These are phyloP conservation scores for Sebastes hopkinsi DNA, from an alignment of 2,797 vertebrate genomes.

Conservation along the genomic window DNA sequence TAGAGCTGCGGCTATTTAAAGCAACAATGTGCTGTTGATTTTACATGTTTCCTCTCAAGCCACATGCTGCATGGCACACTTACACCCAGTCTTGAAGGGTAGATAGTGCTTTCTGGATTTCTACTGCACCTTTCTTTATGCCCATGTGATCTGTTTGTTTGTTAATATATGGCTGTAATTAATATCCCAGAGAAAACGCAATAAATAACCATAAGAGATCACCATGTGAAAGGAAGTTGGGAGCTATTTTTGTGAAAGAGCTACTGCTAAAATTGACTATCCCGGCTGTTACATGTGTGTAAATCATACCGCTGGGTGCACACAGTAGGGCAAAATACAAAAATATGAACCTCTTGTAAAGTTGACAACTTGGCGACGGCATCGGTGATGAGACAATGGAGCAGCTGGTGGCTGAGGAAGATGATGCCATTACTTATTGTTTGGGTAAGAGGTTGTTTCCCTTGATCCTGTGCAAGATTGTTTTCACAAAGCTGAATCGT, in stretches of 20 bases:
- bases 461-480: slow-evolving; percentile 26
- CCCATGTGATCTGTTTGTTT: background rate
- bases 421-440: slow-evolving; percentile 56
- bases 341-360: slow-evolving; percentile 27
- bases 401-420: slow-evolving; percentile 51
- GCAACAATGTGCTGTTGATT: slow-evolving; percentile 14
- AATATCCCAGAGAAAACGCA: background rate
- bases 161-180: background rate
- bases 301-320: background rate
- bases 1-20: slow-evolving; percentile 28
- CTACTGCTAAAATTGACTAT: background rate
- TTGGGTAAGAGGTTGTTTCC: slow-evolving; percentile 45
- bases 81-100: background rate
- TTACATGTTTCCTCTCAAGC: background rate
- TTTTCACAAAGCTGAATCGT: slow-evolving; percentile 42
- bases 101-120: background rate
- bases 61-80: background rate
- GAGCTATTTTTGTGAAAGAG: slow-evolving; percentile 6
- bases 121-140: background rate
- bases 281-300: background rate
- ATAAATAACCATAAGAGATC: background rate
- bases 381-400: slow-evolving; percentile 55
- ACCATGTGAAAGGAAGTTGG: slow-evolving; percentile 7
- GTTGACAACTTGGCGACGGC: background rate
- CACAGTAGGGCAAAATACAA: background rate